Conservation (phyloP, 2,113 vertebrate genomes). For the Limnothrissa miodon region DNA sequence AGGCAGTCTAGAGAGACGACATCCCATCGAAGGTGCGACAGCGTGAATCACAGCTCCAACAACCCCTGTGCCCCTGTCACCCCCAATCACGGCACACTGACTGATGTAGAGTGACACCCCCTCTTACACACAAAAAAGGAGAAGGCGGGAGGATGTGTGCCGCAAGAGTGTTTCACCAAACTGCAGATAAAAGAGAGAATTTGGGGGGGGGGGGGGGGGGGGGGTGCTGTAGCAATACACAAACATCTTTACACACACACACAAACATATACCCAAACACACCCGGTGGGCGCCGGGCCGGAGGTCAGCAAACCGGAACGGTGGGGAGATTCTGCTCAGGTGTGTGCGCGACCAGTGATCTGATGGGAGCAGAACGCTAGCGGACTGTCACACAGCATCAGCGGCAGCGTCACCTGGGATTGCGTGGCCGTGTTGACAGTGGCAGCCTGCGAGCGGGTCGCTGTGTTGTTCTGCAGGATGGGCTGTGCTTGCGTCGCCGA, state of each 20-base stretch:
- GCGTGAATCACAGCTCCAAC: slow-evolving; percentile 23
- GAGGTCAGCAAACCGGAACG: slow-evolving; percentile 13
- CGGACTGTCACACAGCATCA: slow-evolving; percentile 17
- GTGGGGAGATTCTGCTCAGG: slow-evolving; percentile 27
- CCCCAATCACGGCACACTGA: slow-evolving; percentile 1
- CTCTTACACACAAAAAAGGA: not conserved
- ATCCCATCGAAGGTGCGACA: slow-evolving; percentile 30
- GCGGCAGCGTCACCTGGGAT: slow-evolving; percentile 22
- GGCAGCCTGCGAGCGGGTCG: not conserved
- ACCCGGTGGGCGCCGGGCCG: slow-evolving; percentile 16
- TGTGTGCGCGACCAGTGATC: slow-evolving; percentile 24
- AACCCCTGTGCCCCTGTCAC: slow-evolving; percentile 31
- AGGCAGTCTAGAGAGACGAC: not conserved
- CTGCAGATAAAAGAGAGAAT: not conserved
- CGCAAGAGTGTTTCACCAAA: slow-evolving; percentile 26
- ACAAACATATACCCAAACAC: not conserved
- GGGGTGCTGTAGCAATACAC: not conserved
- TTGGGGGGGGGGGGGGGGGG: not conserved
- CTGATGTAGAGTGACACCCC: slow-evolving; percentile 31
- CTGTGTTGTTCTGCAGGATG: not conserved
- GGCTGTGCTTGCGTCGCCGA: not conserved
- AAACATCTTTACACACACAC: not conserved
- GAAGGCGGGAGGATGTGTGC: not conserved
- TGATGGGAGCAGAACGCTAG: slow-evolving; percentile 39
- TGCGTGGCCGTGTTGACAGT: slow-evolving; percentile 18